Evolutionary conservation across 1,140 invertebrate genomes (phyloP).

Genomic region (Condylostylus longicornis): DNA sequence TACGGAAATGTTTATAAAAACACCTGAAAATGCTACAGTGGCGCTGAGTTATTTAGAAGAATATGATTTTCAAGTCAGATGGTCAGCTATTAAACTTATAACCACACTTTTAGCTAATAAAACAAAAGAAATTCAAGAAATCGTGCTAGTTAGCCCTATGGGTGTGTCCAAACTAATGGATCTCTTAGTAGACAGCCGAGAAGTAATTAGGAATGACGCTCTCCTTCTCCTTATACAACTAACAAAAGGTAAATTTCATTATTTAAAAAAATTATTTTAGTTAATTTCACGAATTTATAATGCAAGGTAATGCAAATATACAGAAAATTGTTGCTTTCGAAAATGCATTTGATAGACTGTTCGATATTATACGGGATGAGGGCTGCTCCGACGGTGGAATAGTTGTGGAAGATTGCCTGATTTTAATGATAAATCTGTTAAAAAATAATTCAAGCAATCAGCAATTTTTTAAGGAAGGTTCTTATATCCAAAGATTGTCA

Average conservation of each 20-base stretch:
- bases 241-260: conserved; percentile 48
- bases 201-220: conserved; percentile 94
- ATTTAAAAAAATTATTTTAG: background rate
- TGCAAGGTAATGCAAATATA: conserved; percentile 75
- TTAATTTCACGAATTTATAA: background rate
- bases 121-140: conserved; percentile 87
- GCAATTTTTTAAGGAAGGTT: conserved; percentile 96
- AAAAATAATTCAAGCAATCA: conserved; percentile 95
- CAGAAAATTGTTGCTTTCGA: conserved; percentile 99
- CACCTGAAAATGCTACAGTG: conserved; percentile 68
- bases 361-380: conserved; percentile 86
- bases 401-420: conserved; percentile 93
- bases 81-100: conserved; percentile 73
- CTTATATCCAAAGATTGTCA: conserved; percentile 76
- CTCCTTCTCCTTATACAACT: conserved; percentile 83
- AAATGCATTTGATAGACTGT: conserved; percentile 91
- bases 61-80: conserved; percentile 81
- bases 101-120: conserved; percentile 66
- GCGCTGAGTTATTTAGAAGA: conserved; percentile 84
- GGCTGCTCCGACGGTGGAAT: conserved; percentile 90
- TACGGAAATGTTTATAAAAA: conserved; percentile 96
- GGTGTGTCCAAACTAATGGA: conserved; percentile 98
- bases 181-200: conserved; percentile 77
- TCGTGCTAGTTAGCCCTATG: conserved; percentile 86
- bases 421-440: conserved; percentile 87